These are phyloP conservation scores for Laticauda colubrina DNA, from an alignment of 2,113 vertebrate genomes.

Conservation along the genomic window DNA sequence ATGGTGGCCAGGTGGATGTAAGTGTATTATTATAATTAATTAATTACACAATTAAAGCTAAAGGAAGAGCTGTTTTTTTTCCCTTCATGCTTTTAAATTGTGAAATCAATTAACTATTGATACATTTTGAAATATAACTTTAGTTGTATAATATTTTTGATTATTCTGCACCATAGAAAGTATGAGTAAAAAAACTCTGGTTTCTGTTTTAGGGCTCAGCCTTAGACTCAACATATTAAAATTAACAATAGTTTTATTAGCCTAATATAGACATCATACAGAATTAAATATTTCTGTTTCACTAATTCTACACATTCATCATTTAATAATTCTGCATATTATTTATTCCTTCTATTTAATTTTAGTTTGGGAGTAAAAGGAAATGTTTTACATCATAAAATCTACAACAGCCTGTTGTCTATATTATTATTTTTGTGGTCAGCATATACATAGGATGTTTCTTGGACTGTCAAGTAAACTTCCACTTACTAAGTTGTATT, in stretches of 20 bases:
- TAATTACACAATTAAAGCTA: slow-evolving; percentile 21
- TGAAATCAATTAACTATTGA: not conserved
- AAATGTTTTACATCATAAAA: not conserved
- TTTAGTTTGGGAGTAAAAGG: not conserved
- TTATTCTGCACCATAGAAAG: not conserved
- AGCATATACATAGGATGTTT: not conserved
- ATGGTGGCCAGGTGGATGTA: slow-evolving; percentile 98
- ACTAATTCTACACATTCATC: not conserved
- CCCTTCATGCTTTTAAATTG: not conserved
- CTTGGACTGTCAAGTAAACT: not conserved
- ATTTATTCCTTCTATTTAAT: not conserved
- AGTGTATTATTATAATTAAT: slow-evolving; percentile 74
- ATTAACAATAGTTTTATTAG: not conserved
- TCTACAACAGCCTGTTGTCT: not conserved
- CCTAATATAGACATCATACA: not conserved
- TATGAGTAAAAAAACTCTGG: not conserved
- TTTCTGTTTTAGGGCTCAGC: not conserved
- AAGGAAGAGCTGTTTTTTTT: not conserved
- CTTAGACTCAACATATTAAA: not conserved
- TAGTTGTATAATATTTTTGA: not conserved
- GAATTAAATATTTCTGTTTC: not conserved
- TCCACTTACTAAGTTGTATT: not conserved
- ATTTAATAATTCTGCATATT: not conserved
- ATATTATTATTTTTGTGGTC: too few species aligned
- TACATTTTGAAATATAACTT: not conserved